These are phyloP conservation scores for Galagoides demidoff DNA, from an alignment of 2,797 vertebrate species.

Conservation along the genomic window DNA sequence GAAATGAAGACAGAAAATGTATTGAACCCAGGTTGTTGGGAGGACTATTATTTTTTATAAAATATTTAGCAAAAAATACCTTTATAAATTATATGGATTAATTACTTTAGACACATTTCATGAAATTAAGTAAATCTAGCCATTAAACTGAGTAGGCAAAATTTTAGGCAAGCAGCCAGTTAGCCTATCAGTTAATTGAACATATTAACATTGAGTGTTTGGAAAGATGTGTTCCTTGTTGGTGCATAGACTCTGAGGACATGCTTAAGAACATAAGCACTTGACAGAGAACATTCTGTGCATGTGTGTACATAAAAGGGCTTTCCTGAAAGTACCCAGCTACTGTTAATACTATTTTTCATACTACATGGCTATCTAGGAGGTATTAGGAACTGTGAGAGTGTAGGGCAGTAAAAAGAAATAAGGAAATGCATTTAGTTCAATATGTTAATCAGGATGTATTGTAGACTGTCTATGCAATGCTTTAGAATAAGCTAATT, in stretches of 20 bases:
- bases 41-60: neutral
- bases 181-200: slow-evolving; percentile 69
- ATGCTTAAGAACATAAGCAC: neutral
- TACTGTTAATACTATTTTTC: too few species aligned
- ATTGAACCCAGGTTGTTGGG: neutral
- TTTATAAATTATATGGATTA: slow-evolving; percentile 61
- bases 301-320: neutral
- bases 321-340: too few species aligned
- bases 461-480: neutral
- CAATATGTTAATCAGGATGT: neutral
- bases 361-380: too few species aligned
- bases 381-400: neutral
- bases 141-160: slow-evolving; percentile 57
- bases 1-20: neutral
- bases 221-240: neutral
- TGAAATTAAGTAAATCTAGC: slow-evolving; percentile 53
- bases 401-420: neutral
- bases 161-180: slow-evolving; percentile 61
- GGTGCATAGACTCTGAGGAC: neutral
- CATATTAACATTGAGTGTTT: slow-evolving; percentile 38
- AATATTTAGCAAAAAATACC: slow-evolving; percentile 67
- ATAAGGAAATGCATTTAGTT: neutral
- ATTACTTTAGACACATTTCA: slow-evolving; percentile 59
- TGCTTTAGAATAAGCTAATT: neutral
- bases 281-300: neutral